Conservation (phyloP, 2,888 invertebrate species). For the Salpingus planirostris region DNA sequence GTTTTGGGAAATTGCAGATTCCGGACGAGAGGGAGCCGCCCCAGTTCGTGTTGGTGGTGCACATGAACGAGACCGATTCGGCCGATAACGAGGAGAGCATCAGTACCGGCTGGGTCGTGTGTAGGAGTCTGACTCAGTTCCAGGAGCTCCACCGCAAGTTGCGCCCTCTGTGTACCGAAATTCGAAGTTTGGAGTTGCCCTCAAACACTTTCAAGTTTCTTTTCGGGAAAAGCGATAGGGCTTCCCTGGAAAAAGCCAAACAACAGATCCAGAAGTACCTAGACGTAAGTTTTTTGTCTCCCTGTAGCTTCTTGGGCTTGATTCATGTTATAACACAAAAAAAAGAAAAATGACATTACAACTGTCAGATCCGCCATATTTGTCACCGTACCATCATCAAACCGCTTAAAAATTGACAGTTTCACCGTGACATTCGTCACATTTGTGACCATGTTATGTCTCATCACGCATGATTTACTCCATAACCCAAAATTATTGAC, state of each 20-base stretch:
- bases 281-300: slow-evolving; percentile 50
- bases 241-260: slow-evolving; percentile 73
- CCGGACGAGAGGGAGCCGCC: slow-evolving; percentile 47
- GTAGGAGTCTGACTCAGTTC: slow-evolving; percentile 53
- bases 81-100: slow-evolving; percentile 47
- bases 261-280: slow-evolving; percentile 77
- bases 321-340: no score
- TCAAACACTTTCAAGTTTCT: slow-evolving; percentile 72
- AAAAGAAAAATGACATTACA: no score
- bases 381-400: no score
- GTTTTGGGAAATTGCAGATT: no score
- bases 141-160: slow-evolving; percentile 77
- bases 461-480: no score
- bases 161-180: slow-evolving; percentile 69
- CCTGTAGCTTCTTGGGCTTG: no score
- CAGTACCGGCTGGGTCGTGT: slow-evolving; percentile 60
- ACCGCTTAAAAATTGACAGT: background rate
- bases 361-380: no score
- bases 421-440: background rate
- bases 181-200: slow-evolving; percentile 75
- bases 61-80: slow-evolving; percentile 58
- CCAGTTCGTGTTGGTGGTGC: slow-evolving; percentile 72
- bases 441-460: no score
- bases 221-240: slow-evolving; percentile 74
- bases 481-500: no score